Evolutionary conservation across 1,140 invertebrate genomes (phyloP).

Genomic region (Holcopasites calliopsidis): DNA sequence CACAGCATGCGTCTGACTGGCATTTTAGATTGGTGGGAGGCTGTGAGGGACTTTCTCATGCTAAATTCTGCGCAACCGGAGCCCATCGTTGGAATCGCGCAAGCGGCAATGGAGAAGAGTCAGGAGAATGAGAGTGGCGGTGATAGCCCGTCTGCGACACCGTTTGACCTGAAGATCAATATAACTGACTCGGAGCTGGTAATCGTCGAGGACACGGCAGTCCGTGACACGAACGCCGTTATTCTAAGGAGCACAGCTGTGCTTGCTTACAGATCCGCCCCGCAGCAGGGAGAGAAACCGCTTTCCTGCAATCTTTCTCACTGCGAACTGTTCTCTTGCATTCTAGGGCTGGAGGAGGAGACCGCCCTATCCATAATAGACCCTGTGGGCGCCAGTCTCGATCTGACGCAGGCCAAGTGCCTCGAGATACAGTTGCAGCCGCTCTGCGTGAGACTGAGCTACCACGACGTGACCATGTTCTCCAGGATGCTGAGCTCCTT

Average conservation of each 20-base stretch:
- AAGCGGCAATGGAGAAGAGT: constrained; percentile 31
- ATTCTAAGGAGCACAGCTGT: constrained; percentile 96
- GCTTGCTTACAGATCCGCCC: constrained; percentile 85
- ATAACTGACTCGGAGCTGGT: constrained; percentile 97
- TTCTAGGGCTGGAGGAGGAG: constrained; percentile 94
- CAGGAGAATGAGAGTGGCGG: constrained; percentile 40
- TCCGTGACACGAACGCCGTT: constrained; percentile 94
- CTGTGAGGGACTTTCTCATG: constrained; percentile 89
- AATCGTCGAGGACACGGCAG: constrained; percentile 93
- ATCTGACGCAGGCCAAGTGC: constrained; percentile 80
- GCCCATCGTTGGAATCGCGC: constrained; percentile 45
- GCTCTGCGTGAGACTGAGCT: constrained; percentile 93
- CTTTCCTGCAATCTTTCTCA: constrained; percentile 93
- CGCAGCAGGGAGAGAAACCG: constrained; percentile 86
- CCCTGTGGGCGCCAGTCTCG: constrained; percentile 91
- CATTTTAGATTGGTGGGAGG: constrained; percentile 96
- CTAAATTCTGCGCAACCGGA: constrained; percentile 74
- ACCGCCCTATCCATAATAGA: constrained; percentile 98
- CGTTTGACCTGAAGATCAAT: constrained; percentile 94
- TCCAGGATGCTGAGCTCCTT: constrained; percentile 92
- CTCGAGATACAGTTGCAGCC: constrained; percentile 77
- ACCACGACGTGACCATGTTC: constrained; percentile 96
- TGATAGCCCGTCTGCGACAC: constrained; percentile 49
- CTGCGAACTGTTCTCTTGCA: constrained; percentile 96
- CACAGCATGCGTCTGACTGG: constrained; percentile 98